A percentile compares a stretch with the other conserved stretches of the same genome.
These are phyloP conservation scores for Sarotherodon lohbergeri DNA, from an alignment of 2,113 vertebrate species.

Conservation along the genomic window DNA sequence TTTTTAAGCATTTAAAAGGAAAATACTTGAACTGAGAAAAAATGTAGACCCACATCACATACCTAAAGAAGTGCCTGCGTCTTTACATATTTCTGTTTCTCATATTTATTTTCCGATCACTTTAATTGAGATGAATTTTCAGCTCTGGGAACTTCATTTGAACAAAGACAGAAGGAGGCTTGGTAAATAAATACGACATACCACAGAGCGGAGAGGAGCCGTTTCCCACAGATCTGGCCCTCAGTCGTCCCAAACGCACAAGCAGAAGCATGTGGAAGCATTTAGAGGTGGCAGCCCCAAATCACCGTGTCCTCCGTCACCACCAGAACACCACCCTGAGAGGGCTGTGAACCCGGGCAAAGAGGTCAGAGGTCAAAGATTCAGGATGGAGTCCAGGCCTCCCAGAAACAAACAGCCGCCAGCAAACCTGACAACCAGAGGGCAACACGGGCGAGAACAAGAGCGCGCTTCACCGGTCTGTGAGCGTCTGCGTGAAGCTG, in stretches of 20 bases:
- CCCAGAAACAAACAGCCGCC: background rate
- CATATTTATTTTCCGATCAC: background rate
- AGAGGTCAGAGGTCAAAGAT: constrained; percentile 57
- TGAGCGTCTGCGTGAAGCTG: background rate
- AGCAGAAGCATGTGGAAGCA: constrained; percentile 59
- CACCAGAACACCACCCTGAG: constrained; percentile 32
- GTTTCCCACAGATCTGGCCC: constrained; percentile 5
- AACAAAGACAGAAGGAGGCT: background rate
- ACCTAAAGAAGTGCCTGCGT: background rate
- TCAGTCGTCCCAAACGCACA: background rate
- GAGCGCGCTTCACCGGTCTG: accelerated
- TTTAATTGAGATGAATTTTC: background rate
- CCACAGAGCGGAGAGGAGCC: background rate
- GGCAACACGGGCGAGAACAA: background rate
- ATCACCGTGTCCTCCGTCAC: constrained; percentile 38
- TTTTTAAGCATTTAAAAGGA: background rate
- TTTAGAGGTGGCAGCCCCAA: constrained; percentile 49
- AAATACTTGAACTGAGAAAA: background rate
- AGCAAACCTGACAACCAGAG: background rate
- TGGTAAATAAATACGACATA: background rate
- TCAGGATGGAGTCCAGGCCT: constrained; percentile 21
- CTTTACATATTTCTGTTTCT: background rate
- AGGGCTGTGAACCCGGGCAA: constrained; percentile 41
- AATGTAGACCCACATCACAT: background rate
- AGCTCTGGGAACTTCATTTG: background rate